Base-by-base conservation (phyloP, 2,113 vertebrate genomes). In the Hiodon alosoides region DNA sequence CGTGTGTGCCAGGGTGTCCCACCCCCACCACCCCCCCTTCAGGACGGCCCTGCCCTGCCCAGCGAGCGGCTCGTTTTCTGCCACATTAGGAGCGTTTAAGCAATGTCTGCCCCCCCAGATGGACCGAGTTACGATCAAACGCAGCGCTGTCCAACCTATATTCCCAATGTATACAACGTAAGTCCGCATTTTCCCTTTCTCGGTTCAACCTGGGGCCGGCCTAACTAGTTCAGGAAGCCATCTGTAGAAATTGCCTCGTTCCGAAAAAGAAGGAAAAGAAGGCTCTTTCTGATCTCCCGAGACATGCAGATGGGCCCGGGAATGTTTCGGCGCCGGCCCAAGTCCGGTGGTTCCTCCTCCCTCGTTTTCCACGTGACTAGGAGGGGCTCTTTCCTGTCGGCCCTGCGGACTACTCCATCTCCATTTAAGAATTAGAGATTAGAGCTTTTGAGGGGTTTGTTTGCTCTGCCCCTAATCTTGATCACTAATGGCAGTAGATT, bases 41-140 rank as follows among this genome's bases (percentile, higher is more conserved):
- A 11, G 46, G 16, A n/a, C 17, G 60, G n/a, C 51, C 11, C 10
- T 8, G 11, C 31, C 54, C 64, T 16, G 54, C 54, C 73, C 4
- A 64, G 31, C 52, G 47, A 8, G 50, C 58, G 47, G 57, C 65
- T 80, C 71, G 75, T 77, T 82, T 84, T 82, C 80, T 79, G 77
- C 76, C 76, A 71, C 75, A 77, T 83, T 77, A 78, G 46, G 61
- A 73, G 47, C 16, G 50, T 64, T 62, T 68, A n/a, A 57, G 51
- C 69, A 72, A 68, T 79, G 67, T 79, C 75, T 78, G 77, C 59
- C 73, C 11, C 31, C 48, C 57, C 79, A 83, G 76, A 83, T 81
- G 83, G 72, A 58, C 59, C 55, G 47, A 67, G 60, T 80, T 79
- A 78, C 65, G 69, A 83, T 79, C 71, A 82, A 83, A 79, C 71